Evolutionary conservation across 2,888 invertebrate species (phyloP).

Genomic region (Dynastes maya): DNA sequence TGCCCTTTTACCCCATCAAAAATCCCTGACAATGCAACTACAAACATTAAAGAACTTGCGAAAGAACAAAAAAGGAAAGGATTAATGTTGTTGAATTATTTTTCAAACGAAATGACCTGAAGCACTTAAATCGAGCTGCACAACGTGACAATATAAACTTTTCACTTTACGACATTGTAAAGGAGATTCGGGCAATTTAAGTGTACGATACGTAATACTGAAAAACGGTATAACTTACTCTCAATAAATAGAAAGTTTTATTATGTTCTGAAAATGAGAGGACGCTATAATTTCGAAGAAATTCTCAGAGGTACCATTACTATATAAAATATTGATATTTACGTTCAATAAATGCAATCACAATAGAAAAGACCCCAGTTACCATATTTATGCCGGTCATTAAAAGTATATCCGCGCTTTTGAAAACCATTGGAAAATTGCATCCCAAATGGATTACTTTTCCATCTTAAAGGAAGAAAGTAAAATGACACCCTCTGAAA

Average conservation of each 20-base stretch:
- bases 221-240: slow-evolving; percentile 28
- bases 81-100: slow-evolving; percentile 4
- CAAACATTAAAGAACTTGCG: no score
- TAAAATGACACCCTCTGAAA: no score
- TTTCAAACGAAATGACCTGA: neutral
- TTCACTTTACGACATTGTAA: slow-evolving; percentile 41
- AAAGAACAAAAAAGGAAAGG: no score
- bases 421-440: neutral
- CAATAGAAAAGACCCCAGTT: slow-evolving; percentile 9
- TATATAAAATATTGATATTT: slow-evolving; percentile 29
- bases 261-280: slow-evolving; percentile 28
- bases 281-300: slow-evolving; percentile 20
- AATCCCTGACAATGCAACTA: no score
- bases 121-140: slow-evolving; percentile 31
- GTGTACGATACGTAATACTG: slow-evolving; percentile 29
- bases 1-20: no score
- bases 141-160: slow-evolving; percentile 43
- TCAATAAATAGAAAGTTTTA: slow-evolving; percentile 45
- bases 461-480: no score
- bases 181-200: slow-evolving; percentile 29
- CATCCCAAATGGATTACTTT: no score
- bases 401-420: neutral
- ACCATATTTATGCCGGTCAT: slow-evolving; percentile 18
- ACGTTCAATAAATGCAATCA: slow-evolving; percentile 2
- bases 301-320: slow-evolving; percentile 13